Evolutionary conservation across 2,888 invertebrate genomes (phyloP).

Genomic region (Caenorhabditis panamensis): DNA sequence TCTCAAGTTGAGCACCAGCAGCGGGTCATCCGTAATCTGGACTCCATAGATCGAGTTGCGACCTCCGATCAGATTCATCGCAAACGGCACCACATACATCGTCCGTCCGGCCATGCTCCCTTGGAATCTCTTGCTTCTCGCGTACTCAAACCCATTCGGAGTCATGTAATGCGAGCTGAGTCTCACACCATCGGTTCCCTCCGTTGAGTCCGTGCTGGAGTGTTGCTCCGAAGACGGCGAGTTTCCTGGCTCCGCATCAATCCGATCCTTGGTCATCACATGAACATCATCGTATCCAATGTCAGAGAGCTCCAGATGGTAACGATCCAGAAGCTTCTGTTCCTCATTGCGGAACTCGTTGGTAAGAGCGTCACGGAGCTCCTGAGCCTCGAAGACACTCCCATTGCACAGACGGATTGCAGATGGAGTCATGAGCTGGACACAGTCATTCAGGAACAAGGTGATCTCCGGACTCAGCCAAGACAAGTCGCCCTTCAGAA

Average conservation of each 20-base stretch:
- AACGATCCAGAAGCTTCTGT: slow-evolving; percentile 37
- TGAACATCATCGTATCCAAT: slow-evolving; percentile 39
- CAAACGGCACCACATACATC: slow-evolving; percentile 98
- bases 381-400: slow-evolving; percentile 59
- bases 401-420: slow-evolving; percentile 65
- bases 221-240: not conserved
- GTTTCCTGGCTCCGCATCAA: slow-evolving; percentile 28
- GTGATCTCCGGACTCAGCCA: slow-evolving; percentile 45
- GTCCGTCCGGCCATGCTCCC: slow-evolving; percentile 86
- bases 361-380: slow-evolving; percentile 45
- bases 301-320: slow-evolving; percentile 15
- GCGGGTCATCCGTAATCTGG: slow-evolving; percentile 90
- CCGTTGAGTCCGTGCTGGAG: not conserved
- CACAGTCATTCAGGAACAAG: slow-evolving; percentile 49
- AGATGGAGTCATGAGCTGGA: slow-evolving; percentile 55
- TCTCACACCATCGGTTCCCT: not conserved
- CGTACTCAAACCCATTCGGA: slow-evolving; percentile 3
- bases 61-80: slow-evolving; percentile 97
- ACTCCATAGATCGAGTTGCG: slow-evolving; percentile 95
- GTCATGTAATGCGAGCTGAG: slow-evolving; percentile 48
- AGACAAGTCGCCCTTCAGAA: slow-evolving; percentile 57
- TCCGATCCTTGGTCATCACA: slow-evolving; percentile 32
- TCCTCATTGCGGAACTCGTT: slow-evolving; percentile 38
- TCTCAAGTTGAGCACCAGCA: slow-evolving; percentile 93
- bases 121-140: slow-evolving; percentile 87